Conservation (phyloP, 1,140 invertebrate genomes). For the Brachionus asplanchnoidis region DNA sequence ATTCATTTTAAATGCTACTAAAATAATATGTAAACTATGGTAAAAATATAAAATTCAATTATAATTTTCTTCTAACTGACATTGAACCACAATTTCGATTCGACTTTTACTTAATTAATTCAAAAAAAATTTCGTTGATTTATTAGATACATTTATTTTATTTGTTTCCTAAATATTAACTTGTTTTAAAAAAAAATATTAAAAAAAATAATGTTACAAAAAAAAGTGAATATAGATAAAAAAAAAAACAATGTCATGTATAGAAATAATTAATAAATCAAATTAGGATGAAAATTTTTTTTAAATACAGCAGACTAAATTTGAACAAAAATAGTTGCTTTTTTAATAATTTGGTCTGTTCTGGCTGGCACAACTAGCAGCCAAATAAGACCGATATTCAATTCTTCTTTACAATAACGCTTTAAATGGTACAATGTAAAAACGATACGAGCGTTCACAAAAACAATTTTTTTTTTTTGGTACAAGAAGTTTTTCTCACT, state of each 20-base stretch:
- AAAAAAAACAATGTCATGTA: conserved; percentile 9
- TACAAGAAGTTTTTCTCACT: background rate
- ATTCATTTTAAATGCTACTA: too few species aligned
- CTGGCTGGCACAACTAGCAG: background rate
- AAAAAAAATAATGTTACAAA: conserved; percentile 1
- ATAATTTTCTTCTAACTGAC: too few species aligned
- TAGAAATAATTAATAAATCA: background rate
- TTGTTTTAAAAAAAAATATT: background rate
- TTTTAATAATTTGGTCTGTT: background rate
- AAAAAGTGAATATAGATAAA: background rate
- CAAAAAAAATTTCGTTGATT: background rate
- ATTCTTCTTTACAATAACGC: background rate
- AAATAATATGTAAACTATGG: too few species aligned
- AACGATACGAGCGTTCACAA: background rate
- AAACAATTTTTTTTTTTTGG: background rate
- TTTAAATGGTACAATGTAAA: background rate
- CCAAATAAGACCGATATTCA: background rate
- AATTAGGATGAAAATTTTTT: background rate
- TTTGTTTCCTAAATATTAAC: background rate
- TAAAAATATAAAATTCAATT: too few species aligned
- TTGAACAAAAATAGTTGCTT: background rate
- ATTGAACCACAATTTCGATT: background rate
- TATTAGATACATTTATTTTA: conserved; percentile 12
- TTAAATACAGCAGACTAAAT: background rate
- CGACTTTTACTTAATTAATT: background rate